Base-by-base conservation (phyloP, 2,797 vertebrate genomes). In the Paedocypris micromegethes region DNA sequence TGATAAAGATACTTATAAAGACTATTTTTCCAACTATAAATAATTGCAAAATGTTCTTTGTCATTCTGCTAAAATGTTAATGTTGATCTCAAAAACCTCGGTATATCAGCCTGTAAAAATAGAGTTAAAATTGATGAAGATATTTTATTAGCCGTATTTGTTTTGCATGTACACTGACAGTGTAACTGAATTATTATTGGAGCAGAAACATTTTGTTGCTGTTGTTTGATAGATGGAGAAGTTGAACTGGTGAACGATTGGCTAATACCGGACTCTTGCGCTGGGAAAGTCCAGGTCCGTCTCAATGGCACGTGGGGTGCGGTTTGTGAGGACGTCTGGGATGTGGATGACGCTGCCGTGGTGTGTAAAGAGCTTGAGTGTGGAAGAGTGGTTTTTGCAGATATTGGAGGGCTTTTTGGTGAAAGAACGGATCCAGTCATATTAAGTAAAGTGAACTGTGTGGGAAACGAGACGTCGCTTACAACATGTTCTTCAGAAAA, bases 321-420 rank as follows among this genome's bases (percentile, higher is more conserved):
- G 9, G 68, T 79, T 58, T 73, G 75, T 72, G 70, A 60, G 60
- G 7, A 73, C 51, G 0, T 0, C 40, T 79, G 75, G 78, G 68
- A 75, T 39, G 52, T 77, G 5, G 6, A 5, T n/a, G 46, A 43
- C 58, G 64, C 72, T 9, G 4, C 5, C 52, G 41, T 70, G 38
- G 66, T 79, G 51, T 71, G 75, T 42, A 68, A 38, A 63, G 0
- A 77, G 68, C 37, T 75, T 43, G 43, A 2, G 55, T 79, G 78
- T 69, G 73, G 70, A 38, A 45, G 8, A 48, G 64, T 73, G 9
- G 0, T 71, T 39, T 53, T 5, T 3, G 54, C 58, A 5, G 47
- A 7, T 72, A 1, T 2, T 1, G 39, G 4, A 4, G 45, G 60
- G 6, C 42, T 49, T 37, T 77, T 66, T 69, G 64, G 63, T 48